Evolutionary conservation across 1,140 invertebrate species (phyloP).

Genomic region (Apolygus lucorum): DNA sequence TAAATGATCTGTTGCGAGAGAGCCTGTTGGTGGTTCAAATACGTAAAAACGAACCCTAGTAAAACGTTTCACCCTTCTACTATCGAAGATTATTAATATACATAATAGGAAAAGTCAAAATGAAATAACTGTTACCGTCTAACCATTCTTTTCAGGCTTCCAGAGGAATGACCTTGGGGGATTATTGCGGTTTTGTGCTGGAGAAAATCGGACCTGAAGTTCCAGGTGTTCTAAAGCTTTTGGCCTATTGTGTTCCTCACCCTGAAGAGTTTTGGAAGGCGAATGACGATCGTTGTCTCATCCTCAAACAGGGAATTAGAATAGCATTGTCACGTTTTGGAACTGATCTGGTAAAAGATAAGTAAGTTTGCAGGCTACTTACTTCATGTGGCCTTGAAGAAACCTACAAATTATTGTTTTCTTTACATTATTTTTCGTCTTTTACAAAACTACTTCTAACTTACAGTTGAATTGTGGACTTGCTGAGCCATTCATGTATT

Average conservation of each 20-base stretch:
- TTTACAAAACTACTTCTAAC: too few relatives aligned
- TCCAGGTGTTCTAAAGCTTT: background rate
- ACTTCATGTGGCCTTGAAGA: too few relatives aligned
- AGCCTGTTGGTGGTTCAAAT: too few relatives aligned
- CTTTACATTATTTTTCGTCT: too few relatives aligned
- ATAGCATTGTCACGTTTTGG: background rate
- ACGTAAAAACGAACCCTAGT: background rate
- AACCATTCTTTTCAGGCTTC: background rate
- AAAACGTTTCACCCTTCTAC: background rate
- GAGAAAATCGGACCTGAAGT: constrained; percentile 6
- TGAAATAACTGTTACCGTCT: too few relatives aligned
- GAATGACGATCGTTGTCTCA: background rate
- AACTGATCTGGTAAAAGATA: background rate
- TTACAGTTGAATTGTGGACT: too few relatives aligned
- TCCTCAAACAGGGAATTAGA: constrained; percentile 5
- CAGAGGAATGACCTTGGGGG: background rate
- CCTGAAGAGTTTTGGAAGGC: background rate
- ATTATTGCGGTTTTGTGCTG: constrained; percentile 11
- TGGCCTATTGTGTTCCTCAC: constrained; percentile 4
- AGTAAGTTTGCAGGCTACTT: too few relatives aligned
- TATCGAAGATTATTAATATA: too few relatives aligned
- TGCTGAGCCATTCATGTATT: too few relatives aligned
- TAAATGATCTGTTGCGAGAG: too few relatives aligned
- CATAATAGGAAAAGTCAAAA: too few relatives aligned
- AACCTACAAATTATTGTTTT: too few relatives aligned